Evolutionary conservation across 92 coral and sea anemone genomes (phyloP).

Genomic region (Zoanthus gigantus): DNA sequence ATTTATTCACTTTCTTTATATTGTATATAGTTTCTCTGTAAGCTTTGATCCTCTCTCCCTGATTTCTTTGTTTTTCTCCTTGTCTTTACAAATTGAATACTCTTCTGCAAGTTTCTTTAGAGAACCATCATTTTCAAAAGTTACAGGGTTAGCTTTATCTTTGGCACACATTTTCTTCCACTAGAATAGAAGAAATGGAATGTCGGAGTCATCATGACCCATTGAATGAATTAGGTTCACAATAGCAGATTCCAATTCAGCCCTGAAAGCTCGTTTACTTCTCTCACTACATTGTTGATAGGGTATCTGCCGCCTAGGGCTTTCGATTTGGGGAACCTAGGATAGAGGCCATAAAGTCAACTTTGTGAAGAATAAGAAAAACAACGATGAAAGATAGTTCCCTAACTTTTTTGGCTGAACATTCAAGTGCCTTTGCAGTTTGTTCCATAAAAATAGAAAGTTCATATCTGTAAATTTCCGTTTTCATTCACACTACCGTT

Average conservation of each 20-base stretch:
- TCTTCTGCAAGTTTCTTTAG: constrained; percentile 7
- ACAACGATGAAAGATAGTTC: neutral
- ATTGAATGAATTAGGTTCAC: neutral
- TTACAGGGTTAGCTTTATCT: neutral
- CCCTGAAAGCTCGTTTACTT: neutral
- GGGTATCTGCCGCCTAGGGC: neutral
- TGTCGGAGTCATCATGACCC: constrained; percentile 1
- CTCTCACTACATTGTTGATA: neutral
- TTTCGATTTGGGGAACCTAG: neutral
- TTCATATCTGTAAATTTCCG: neutral
- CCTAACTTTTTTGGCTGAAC: neutral
- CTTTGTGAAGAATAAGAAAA: neutral
- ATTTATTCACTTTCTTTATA: too few species aligned
- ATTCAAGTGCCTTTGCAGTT: neutral
- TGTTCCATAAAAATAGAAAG: neutral
- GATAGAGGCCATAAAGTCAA: neutral
- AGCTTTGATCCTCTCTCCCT: neutral
- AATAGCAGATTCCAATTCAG: neutral
- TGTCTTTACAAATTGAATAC: neutral
- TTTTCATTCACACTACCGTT: neutral
- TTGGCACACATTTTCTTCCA: neutral
- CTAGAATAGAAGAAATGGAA: neutral
- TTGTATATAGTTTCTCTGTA: neutral
- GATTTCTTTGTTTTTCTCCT: neutral
- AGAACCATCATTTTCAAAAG: neutral